Evolutionary conservation across 1,140 invertebrate species (phyloP), one percentile per base, ranked within the genome.

Genomic region (Drosophila quadrilineata): DNA sequence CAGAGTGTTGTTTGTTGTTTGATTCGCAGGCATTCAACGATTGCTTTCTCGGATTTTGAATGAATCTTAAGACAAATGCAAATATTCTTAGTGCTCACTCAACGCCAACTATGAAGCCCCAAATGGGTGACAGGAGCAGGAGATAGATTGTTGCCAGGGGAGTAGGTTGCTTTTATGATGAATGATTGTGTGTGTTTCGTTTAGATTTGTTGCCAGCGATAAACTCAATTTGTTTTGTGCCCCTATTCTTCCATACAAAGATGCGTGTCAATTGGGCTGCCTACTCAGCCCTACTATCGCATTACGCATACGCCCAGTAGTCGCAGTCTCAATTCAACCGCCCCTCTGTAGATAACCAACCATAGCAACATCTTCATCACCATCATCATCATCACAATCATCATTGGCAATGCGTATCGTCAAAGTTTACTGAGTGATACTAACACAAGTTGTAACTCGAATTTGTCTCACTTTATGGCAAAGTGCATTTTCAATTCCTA

Each of bases 31-130:
- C n/a, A 24, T 26, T 26, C 41, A 28, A 14, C 71, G 71, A 69
- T 74, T 74, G 72, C 68, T 69, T 43, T 74, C 72, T 60, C 40
- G 60, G 70, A 79, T 77, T 77, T 69, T 54, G 60, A 70, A 52
- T 74, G 68, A 84, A 77, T n/a, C 77, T 84, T 70, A 76, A 80
- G 76, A 80, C 77, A 80, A 80, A 80, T 80, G 76, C 68, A 80
- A 80, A 80, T 80, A 84, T 80, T 79, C 74, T 80, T 75, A 66
- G 66, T 58, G 75, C 65, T 74, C 59, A 35, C 65, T 40, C 66
- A 69, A 64, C 50, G 46, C 52, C 62, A 53, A 69, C 57, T 52
- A 45, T 45, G 28, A 10, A 14, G 57, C 2, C 10, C 5, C 17
- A 6, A 29, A 3, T n/a, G 14, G 26, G 3, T n/a, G 29, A 17